Conservation (phyloP, 2,888 invertebrate species). For the Oligia latruncula region DNA sequence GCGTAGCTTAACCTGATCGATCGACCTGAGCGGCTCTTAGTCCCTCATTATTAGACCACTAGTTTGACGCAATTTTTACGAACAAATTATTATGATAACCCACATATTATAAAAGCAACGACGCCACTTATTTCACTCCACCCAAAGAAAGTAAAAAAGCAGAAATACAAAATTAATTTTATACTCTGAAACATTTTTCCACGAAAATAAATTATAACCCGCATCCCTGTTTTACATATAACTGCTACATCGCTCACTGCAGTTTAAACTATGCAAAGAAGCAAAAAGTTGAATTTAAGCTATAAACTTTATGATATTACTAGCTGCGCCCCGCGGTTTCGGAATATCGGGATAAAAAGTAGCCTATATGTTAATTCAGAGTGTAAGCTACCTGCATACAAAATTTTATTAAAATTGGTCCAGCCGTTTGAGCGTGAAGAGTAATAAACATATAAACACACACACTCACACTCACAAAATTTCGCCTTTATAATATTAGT, state of each 20-base stretch:
- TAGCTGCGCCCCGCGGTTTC: no score
- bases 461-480: no score
- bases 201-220: slow-evolving; percentile 28
- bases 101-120: background rate
- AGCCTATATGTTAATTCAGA: no score
- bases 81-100: background rate
- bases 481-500: no score
- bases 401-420: no score
- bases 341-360: no score
- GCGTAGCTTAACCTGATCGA: no score
- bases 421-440: no score
- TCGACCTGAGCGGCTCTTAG: no score
- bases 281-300: slow-evolving; percentile 13
- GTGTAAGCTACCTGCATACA: no score
- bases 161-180: slow-evolving; percentile 19
- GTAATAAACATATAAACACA: no score
- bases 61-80: background rate
- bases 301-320: slow-evolving; percentile 23
- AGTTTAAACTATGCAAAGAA: slow-evolving; percentile 27
- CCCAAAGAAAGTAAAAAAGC: slow-evolving; percentile 18
- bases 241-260: slow-evolving; percentile 1
- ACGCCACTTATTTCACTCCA: background rate
- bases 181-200: slow-evolving; percentile 13
- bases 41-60: background rate
- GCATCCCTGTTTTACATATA: slow-evolving; percentile 41